phyloP scores from a whole-genome alignment of 2,113 vertebrate species.

The Leptosomus discolor region DNA sequence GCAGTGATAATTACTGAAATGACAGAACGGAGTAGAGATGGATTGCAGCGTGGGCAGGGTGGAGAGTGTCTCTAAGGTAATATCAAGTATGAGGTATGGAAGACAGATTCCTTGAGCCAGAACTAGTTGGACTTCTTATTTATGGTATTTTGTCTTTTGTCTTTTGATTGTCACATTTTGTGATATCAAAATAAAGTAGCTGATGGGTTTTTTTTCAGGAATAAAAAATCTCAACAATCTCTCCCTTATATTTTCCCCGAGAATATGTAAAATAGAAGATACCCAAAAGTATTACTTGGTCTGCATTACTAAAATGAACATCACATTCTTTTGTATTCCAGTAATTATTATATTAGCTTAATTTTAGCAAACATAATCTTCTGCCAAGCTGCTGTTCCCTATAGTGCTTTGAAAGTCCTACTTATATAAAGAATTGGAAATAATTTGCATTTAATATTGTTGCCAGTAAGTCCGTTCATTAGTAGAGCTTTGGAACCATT shows the following conservation, averaged over 20 bases:
- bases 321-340: background rate
- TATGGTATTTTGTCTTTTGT: background rate
- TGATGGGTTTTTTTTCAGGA: background rate
- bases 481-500: background rate
- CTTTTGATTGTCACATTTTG: background rate
- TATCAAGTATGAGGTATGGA: background rate
- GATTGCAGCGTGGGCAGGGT: background rate
- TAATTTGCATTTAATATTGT: background rate
- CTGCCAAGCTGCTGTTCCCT: background rate
- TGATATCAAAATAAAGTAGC: background rate
- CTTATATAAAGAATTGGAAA: background rate
- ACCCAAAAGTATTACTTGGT: background rate
- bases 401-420: background rate
- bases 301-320: background rate
- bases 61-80: background rate
- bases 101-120: background rate
- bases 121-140: background rate
- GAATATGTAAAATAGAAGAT: background rate
- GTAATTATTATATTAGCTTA: background rate
- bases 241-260: background rate
- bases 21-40: background rate
- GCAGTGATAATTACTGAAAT: slow-evolving; percentile 22
- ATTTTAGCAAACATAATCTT: background rate
- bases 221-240: background rate
- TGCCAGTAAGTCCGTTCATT: background rate